These are phyloP conservation scores for Baryphthengus martii DNA, from an alignment of 2,113 vertebrate species.

Conservation along the genomic window DNA sequence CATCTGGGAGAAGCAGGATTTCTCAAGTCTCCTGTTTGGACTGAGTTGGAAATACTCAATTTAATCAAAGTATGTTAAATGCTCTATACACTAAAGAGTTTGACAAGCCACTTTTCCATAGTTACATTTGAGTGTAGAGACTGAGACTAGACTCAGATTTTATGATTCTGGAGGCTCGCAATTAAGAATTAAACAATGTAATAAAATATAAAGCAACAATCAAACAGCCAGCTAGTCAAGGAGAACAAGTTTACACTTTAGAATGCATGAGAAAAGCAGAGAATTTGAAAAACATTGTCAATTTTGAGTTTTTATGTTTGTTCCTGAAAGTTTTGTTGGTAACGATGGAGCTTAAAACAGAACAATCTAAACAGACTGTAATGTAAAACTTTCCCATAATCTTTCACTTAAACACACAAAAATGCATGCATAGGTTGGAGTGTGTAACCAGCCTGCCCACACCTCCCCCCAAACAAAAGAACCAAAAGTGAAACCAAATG, in stretches of 20 bases:
- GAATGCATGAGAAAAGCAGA: background rate
- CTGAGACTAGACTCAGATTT: background rate
- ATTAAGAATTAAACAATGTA: background rate
- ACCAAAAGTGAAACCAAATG: background rate
- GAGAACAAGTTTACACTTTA: background rate
- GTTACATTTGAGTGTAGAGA: background rate
- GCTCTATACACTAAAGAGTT: background rate
- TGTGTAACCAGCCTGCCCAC: background rate
- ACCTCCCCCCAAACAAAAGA: background rate
- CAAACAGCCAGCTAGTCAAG: background rate
- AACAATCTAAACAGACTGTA: background rate
- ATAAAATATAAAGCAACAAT: background rate
- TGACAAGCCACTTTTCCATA: background rate
- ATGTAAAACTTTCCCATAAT: background rate
- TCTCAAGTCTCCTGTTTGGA: background rate
- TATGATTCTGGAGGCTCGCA: background rate
- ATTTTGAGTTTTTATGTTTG: background rate
- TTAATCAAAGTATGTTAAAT: background rate
- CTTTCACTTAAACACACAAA: background rate
- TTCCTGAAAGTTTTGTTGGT: background rate
- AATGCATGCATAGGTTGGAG: background rate
- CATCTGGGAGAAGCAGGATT: background rate
- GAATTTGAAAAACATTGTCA: background rate
- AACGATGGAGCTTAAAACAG: background rate
- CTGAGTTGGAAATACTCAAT: background rate